Percentiles rank a stretch among this genome's conserved stretches.
phyloP scores from a whole-genome alignment of 2,113 vertebrate genomes.

The Neolamprologus falcicula region DNA sequence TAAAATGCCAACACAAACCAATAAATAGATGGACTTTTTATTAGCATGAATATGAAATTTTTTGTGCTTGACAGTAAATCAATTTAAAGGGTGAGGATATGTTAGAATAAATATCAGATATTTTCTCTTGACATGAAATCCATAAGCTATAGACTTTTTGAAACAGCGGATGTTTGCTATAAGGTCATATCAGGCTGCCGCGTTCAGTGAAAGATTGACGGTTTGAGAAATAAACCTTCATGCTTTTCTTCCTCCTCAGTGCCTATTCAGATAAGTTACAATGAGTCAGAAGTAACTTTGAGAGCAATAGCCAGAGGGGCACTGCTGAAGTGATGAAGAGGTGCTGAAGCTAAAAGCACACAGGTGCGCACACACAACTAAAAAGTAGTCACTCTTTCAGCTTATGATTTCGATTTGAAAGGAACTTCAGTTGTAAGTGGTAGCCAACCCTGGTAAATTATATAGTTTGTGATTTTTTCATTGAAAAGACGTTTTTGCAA shows the following conservation, averaged over 20 bases:
- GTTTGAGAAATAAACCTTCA: slow-evolving; percentile 16
- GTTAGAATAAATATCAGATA: slow-evolving; percentile 62
- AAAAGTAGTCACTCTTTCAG: neutral
- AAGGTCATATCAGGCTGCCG: slow-evolving; percentile 53
- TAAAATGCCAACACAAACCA: slow-evolving; percentile 59
- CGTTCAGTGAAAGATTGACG: slow-evolving; percentile 18
- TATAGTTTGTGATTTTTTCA: neutral
- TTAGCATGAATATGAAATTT: slow-evolving; percentile 60
- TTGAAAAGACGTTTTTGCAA: neutral
- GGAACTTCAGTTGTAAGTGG: neutral
- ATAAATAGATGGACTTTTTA: slow-evolving; percentile 59
- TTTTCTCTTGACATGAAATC: slow-evolving; percentile 61
- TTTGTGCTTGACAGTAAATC: slow-evolving; percentile 62
- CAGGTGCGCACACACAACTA: neutral
- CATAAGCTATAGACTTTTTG: slow-evolving; percentile 61
- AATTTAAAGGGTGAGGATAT: slow-evolving; percentile 58
- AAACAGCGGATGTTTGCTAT: slow-evolving; percentile 50
- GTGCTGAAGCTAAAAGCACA: neutral
- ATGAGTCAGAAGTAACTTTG: slow-evolving; percentile 5
- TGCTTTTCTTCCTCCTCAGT: neutral
- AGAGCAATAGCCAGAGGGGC: slow-evolving; percentile 3
- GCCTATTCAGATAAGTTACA: slow-evolving; percentile 9
- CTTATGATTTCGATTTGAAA: neutral
- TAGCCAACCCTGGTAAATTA: neutral
- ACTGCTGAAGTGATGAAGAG: neutral